These are phyloP conservation scores for Tringa solitaria DNA, from an alignment of 2,113 vertebrate genomes.

Conservation along the genomic window DNA sequence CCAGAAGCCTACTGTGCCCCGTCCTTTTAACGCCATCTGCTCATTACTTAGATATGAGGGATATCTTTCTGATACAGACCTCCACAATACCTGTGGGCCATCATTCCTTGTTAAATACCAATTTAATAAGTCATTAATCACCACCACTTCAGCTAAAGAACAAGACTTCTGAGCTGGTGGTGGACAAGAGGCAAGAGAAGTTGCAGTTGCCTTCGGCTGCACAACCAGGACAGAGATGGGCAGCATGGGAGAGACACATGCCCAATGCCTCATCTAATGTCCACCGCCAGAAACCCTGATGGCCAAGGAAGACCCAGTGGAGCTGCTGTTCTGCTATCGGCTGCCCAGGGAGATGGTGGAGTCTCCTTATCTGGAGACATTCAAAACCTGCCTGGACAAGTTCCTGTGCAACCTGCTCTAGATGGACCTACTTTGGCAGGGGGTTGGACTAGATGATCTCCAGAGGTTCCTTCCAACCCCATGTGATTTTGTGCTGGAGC, in stretches of 20 bases:
- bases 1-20: not conserved
- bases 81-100: not conserved
- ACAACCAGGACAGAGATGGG: not conserved
- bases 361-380: too few relatives aligned
- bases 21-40: not conserved
- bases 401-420: too few relatives aligned
- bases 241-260: fast-evolving
- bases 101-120: not conserved
- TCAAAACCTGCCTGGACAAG: too few relatives aligned
- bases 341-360: too few relatives aligned
- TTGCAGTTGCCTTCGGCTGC: not conserved
- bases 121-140: not conserved
- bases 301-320: not conserved
- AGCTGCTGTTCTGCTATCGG: not conserved
- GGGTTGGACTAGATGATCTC: too few relatives aligned
- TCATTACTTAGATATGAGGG: not conserved
- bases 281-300: not conserved
- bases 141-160: not conserved
- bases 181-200: not conserved
- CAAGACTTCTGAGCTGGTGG: not conserved
- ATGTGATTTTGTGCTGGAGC: not conserved
- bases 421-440: too few relatives aligned
- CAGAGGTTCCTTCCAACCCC: too few relatives aligned
- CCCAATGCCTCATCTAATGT: fast-evolving
- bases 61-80: not conserved